Percentiles rank a stretch among this genome's conserved stretches.
Evolutionary conservation across 2,113 vertebrate genomes (phyloP).

Genomic region (Vidua macroura): DNA sequence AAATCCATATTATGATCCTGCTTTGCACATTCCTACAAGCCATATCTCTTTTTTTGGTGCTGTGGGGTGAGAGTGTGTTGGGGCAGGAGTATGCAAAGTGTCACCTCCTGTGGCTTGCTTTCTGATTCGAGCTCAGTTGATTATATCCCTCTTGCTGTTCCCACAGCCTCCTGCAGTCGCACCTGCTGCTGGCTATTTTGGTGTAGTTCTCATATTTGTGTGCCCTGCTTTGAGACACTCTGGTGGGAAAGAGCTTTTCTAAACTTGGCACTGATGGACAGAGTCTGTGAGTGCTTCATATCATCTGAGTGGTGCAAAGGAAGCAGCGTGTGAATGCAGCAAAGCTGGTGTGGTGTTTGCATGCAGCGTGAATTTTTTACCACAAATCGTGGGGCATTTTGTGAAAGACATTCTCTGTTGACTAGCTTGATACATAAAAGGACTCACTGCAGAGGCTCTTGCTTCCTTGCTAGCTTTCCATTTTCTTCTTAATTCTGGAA

Average conservation of each 20-base stretch:
- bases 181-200: conserved; percentile 51
- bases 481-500: background rate
- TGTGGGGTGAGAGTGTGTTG: background rate
- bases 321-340: background rate
- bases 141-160: background rate
- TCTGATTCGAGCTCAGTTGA: background rate
- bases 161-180: conserved; percentile 5
- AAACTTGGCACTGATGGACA: conserved; percentile 40
- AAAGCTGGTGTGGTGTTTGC: background rate
- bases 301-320: background rate
- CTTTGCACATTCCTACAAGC: conserved; percentile 21
- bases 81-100: conserved; percentile 12
- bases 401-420: background rate
- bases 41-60: background rate
- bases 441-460: background rate
- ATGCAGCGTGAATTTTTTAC: background rate
- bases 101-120: conserved; percentile 22
- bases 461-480: background rate
- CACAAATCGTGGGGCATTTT: background rate
- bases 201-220: background rate
- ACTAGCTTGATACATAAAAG: background rate
- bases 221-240: conserved; percentile 9
- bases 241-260: conserved; percentile 2
- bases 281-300: conserved; percentile 8
- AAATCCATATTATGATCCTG: conserved; percentile 6